Base-by-base conservation (phyloP, 2,113 vertebrate species). In the Crotalus helleri region DNA sequence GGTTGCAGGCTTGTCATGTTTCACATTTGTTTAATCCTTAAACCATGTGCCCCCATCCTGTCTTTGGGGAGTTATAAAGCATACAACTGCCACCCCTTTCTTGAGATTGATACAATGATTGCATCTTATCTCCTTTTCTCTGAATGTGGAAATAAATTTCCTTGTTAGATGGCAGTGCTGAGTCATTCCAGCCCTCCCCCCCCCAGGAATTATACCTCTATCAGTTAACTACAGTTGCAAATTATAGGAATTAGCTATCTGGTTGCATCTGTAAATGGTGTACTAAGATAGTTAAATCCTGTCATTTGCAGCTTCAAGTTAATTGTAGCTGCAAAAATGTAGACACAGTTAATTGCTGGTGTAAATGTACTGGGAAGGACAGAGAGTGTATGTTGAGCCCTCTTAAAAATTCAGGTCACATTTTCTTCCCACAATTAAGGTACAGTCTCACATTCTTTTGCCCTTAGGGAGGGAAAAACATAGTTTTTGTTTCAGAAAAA, bases 301-400 rank as follows among this genome's bases (percentile, higher is more conserved):
- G 61, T 93, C 85, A 87, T 87, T 91, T 87, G 81, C 17, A 29
- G 57, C 85, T 91, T 91, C 58, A 29, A 87, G 85, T 91, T 93
- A 87, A 91, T 87, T 91, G 85, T 69, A 74, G 51, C 58, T 46
- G 44, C 64, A 26, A 61, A 29, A 69, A 55, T 88, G 64, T 53
- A 64, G 74, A 33, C 3, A 3, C 91, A 91, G 81, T 87, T 54
- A 64, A 4, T 87, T 90, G 89, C 87, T 51, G 64, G 91, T 69
- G 51, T 58, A 51, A 90, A 74, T 1, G 0, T 7, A 81, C 1
- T 59, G 12, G 44, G 21, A 91, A 91, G 88, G 61, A 55, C 21
- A 44, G 29, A 39, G 33, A 46, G 5, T 53, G 4, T 51, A 1
- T 4, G 8, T 91, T 85, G 8, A 33, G 26, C 19, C 4, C 8